Conservation (phyloP, 2,113 vertebrate genomes). For the Plecturocebus donacophilus region DNA sequence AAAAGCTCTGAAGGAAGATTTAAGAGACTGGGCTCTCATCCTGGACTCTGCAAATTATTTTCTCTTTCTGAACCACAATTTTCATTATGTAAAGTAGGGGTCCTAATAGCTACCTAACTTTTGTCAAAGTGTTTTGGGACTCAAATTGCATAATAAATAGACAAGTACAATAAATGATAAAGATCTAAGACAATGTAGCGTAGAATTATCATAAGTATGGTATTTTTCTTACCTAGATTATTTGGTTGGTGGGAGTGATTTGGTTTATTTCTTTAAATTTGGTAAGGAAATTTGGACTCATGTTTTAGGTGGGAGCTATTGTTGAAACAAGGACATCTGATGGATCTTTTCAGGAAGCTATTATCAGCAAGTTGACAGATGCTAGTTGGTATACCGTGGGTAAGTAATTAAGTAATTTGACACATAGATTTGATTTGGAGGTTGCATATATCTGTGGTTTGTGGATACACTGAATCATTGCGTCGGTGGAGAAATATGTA, state of each 20-base stretch:
- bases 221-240: background rate
- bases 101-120: background rate
- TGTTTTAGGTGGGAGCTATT: constrained; percentile 94
- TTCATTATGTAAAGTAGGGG: background rate
- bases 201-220: background rate
- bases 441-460: background rate
- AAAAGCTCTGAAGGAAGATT: background rate
- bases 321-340: constrained; percentile 97
- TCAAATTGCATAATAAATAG: background rate
- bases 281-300: constrained; percentile 49
- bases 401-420: constrained; percentile 83
- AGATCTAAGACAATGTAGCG: background rate
- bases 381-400: constrained; percentile 99
- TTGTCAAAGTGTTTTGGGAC: background rate
- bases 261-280: constrained; percentile 51
- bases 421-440: constrained; percentile 18
- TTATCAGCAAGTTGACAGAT: constrained; percentile 97
- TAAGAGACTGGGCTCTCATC: background rate
- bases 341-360: constrained; percentile 92
- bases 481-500: background rate
- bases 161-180: background rate
- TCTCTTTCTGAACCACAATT: constrained; percentile 19
- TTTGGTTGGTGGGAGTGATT: constrained; percentile 7
- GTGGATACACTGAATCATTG: background rate
- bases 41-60: background rate